Evolutionary conservation across 2,797 vertebrate genomes (phyloP), one percentile per base, ranked within the genome.

Genomic region (Acridotheres tristis): DNA sequence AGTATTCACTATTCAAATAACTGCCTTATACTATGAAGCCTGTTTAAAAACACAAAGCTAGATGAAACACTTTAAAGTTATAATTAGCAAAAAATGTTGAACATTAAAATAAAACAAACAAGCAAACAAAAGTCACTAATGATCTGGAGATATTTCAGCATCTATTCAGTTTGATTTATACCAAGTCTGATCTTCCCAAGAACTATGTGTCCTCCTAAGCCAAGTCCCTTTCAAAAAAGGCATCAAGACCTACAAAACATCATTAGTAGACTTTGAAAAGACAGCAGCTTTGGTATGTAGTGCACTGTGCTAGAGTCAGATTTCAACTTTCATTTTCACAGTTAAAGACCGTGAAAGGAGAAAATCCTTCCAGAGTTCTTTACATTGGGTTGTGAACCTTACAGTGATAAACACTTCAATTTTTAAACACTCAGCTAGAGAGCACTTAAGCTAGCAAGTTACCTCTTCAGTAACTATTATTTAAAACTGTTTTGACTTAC

Each of bases 401-500:
- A 61, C 19, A 81, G 55, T 7, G 34, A 58, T 6, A 25, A 90
- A 50, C 8, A 22, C 20, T 54, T 80, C 10, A 20, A 30, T 51
- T 85, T 89, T 85, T 55, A 43, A 88, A 34, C 18, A 18, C 8
- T 55, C 26, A 19, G 8, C 38, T n/a, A 32, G 13, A 85, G 22
- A 83, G 32, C 10, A 54, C 10, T 72, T 47, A 23, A 85, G 16
- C 23, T 57, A 62, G 32, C 26, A 61, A 17, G 23, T 36, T 34
- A 2, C 9, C 21, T 4, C 13, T 48, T 55, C 20, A 68, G 50
- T n/a, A 48, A 13, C 7, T 50, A 57, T 22, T 17, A 45, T 1
- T 19, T 36, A 5, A 30, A 65, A 27, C 38, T 7, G 8, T 48
- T 69, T 22, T 45, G 16, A 30, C 62, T 96, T 97, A 99, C 99